These are phyloP conservation scores for Grallaria varia DNA, from an alignment of 2,113 vertebrate genomes.

Conservation along the genomic window DNA sequence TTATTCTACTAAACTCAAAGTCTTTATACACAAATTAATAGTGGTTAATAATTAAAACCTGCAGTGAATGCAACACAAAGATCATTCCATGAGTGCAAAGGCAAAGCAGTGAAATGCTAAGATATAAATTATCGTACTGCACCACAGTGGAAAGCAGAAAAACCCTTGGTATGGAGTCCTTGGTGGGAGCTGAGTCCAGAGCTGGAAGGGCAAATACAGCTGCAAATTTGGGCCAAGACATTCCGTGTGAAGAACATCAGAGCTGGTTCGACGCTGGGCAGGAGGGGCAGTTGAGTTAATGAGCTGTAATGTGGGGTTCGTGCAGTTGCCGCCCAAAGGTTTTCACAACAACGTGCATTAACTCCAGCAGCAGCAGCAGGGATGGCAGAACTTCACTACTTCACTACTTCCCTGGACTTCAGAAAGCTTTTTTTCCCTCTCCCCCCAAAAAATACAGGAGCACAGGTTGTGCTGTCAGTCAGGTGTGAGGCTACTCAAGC, in stretches of 20 bases:
- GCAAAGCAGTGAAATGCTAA: background rate
- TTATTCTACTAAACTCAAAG: background rate
- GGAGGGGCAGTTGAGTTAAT: background rate
- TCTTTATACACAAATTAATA: background rate
- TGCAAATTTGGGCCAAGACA: background rate
- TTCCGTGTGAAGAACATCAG: rapidly evolving
- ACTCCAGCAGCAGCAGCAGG: background rate
- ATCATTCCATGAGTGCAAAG: background rate
- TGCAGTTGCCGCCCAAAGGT: background rate
- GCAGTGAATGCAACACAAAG: background rate
- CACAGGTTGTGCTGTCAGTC: background rate
- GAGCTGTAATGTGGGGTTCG: rapidly evolving
- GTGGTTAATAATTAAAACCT: background rate
- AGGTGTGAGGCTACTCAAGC: background rate
- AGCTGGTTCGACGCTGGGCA: background rate
- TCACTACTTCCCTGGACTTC: background rate
- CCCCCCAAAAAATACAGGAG: background rate
- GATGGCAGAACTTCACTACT: background rate
- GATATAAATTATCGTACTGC: background rate
- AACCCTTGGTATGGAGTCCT: background rate
- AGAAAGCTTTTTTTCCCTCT: background rate
- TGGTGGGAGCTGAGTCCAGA: background rate
- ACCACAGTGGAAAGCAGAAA: background rate
- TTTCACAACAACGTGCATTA: background rate
- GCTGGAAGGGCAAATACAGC: background rate